Conservation (phyloP, 2,113 vertebrate genomes). For the Poeciliopsis prolifica region DNA sequence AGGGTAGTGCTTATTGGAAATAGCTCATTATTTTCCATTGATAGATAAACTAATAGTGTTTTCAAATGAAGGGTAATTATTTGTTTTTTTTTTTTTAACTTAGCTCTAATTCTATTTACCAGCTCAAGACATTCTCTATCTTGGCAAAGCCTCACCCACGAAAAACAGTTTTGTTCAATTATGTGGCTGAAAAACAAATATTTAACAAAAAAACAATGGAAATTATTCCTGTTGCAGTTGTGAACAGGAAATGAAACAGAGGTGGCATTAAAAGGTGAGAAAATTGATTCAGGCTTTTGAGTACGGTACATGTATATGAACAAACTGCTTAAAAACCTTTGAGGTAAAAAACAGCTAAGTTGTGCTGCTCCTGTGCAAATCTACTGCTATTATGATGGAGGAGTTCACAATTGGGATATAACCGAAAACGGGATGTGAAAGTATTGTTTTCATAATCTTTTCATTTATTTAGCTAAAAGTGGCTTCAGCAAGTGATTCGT, state of each 20-base stretch:
- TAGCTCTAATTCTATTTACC: conserved; percentile 42
- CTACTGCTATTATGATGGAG: conserved; percentile 34
- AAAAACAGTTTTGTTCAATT: conserved; percentile 41
- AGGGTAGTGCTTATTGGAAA: conserved; percentile 37
- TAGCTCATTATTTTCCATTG: conserved; percentile 62
- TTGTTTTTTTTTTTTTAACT: conserved; percentile 71
- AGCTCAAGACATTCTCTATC: conserved; percentile 41
- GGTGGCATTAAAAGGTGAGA: conserved; percentile 12
- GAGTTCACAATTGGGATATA: conserved; percentile 31
- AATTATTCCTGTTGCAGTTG: background rate
- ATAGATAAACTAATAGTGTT: conserved; percentile 68
- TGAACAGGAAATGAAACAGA: conserved; percentile 4
- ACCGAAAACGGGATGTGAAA: conserved; percentile 32
- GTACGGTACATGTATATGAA: conserved; percentile 7
- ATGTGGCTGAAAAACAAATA: conserved; percentile 37
- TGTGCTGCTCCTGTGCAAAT: background rate
- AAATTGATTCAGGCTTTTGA: background rate
- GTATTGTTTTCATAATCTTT: no score
- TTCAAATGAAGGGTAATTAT: conserved; percentile 71
- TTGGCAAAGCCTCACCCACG: conserved; percentile 27
- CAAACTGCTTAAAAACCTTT: conserved; percentile 22
- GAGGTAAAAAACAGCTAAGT: conserved; percentile 34
- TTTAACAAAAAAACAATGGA: conserved; percentile 51
- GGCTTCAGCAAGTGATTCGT: no score
- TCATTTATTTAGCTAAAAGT: background rate